Conservation (phyloP, 2,888 invertebrate species). For the Esperia sulphurella region DNA sequence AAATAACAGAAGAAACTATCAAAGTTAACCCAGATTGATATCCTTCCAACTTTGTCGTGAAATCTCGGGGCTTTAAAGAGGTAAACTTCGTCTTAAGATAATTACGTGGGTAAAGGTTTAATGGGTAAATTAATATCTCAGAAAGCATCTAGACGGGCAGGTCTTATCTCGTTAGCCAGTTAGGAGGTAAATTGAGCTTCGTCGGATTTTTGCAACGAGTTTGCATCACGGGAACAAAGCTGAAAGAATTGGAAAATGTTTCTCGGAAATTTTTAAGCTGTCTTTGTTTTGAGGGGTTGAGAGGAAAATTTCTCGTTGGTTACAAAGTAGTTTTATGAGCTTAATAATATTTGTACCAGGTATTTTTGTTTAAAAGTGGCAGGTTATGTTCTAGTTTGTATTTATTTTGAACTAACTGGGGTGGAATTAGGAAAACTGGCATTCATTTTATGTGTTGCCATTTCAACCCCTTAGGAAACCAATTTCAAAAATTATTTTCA, state of each 20-base stretch:
- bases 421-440: no score
- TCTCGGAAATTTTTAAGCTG: neutral
- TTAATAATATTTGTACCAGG: neutral
- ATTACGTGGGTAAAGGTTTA: slow-evolving; percentile 17
- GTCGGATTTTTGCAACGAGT: neutral
- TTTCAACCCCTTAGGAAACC: no score
- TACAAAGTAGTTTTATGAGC: neutral
- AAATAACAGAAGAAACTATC: slow-evolving; percentile 26
- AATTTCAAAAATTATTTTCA: no score
- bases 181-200: slow-evolving; percentile 1
- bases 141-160: slow-evolving; percentile 1
- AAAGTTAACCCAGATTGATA: slow-evolving; percentile 26
- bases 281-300: neutral
- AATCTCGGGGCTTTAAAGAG: slow-evolving; percentile 16
- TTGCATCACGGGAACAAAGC: neutral
- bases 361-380: neutral
- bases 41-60: slow-evolving; percentile 21
- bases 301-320: neutral
- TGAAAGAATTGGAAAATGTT: neutral
- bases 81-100: slow-evolving; percentile 19
- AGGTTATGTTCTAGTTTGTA: neutral
- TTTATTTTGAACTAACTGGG: neutral
- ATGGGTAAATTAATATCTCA: slow-evolving; percentile 16
- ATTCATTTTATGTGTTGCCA: no score
- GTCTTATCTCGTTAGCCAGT: neutral